Evolutionary conservation across 2,797 vertebrate species (phyloP), one percentile per base, ranked within the genome.

Genomic region (Pangasius mekongensis): DNA sequence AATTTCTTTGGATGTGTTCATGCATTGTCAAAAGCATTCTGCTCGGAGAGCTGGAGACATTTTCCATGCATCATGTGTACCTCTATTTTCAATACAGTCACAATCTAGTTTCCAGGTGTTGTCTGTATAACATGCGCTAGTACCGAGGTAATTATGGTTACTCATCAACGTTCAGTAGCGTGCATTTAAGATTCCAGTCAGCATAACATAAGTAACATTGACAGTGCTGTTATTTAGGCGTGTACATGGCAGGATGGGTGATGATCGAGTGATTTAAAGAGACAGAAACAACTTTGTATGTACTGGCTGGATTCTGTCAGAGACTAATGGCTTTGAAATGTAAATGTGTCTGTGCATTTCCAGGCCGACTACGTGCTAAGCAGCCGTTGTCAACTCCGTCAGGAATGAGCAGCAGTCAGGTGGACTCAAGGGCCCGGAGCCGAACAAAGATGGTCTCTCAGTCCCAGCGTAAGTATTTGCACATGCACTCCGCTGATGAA

Each of bases 391-490:
- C 97, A 3, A 96, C 96, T 0, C 93, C 96, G 9, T 95, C 97
- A 77, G 90, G 95, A 56, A 93, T 94, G 83, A 95, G 94, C 88
- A 96, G 95, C 64, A 96, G 95, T 91, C 97, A 98, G 93, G 95
- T 97, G n/a, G 98, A 99, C 94, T 98, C 98, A 16, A 95, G 98
- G 93, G 98, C 98, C 89, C 97, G 98, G 90, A 99, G 96, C 91
- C 96, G 98, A 93, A 97, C 97, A 89, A 99, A 99, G 96, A 97
- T 98, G 96, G 97, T 98, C 91, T 99, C 98, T 86, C 98, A 99
- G 91, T 99, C 98, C 10, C 98, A 99, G 96, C 98, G 98, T 99
- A 98, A 87, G 98, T 97, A 94, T 93, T 67, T 90, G 77, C 89
- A 83, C 86, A 52, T 24, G 10, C 20, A 49, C 36, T 62, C 16